Percentiles rank a stretch among this genome's conserved stretches.
phyloP scores from a whole-genome alignment of 2,113 vertebrate genomes.

The Ia io region DNA sequence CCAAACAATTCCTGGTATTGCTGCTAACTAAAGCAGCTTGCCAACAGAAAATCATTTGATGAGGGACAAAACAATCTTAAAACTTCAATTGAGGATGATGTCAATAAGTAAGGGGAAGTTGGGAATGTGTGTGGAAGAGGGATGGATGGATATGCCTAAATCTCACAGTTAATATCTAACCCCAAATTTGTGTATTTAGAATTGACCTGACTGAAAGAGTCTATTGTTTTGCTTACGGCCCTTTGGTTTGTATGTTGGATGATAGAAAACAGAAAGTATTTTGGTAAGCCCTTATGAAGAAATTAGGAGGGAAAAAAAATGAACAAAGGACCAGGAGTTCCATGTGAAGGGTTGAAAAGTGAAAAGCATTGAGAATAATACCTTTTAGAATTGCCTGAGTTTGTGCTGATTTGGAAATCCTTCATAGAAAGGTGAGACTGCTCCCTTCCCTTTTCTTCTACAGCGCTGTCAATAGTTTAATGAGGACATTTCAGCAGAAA shows the following conservation, averaged over 20 bases:
- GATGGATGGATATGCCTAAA: not conserved
- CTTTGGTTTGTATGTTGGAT: constrained; percentile 23
- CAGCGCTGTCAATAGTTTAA: not conserved
- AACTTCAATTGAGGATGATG: not conserved
- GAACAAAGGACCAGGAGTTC: not conserved
- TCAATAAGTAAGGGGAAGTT: not conserved
- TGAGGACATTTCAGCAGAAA: not conserved
- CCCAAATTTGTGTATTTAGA: not conserved
- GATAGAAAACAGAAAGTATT: constrained; percentile 19
- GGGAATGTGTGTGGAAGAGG: not conserved
- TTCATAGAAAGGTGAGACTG: not conserved
- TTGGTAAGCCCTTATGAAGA: not conserved
- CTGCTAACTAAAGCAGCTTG: constrained; percentile 33
- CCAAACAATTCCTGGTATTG: not conserved
- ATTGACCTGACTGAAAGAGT: not conserved
- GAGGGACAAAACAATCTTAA: not conserved
- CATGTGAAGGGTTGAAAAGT: not conserved
- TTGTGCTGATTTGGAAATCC: not conserved
- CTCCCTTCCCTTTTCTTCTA: not conserved
- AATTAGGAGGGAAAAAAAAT: not conserved
- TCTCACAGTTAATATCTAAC: constrained; percentile 8
- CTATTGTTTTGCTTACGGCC: not conserved
- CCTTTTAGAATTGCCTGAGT: not conserved
- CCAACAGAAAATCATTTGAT: not conserved
- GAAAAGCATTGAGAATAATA: not conserved